A percentile compares a stretch with the other conserved stretches of the same genome.
These are phyloP conservation scores for Siphlonurus alternatus DNA, from an alignment of 2,888 invertebrate genomes.

Conservation along the genomic window DNA sequence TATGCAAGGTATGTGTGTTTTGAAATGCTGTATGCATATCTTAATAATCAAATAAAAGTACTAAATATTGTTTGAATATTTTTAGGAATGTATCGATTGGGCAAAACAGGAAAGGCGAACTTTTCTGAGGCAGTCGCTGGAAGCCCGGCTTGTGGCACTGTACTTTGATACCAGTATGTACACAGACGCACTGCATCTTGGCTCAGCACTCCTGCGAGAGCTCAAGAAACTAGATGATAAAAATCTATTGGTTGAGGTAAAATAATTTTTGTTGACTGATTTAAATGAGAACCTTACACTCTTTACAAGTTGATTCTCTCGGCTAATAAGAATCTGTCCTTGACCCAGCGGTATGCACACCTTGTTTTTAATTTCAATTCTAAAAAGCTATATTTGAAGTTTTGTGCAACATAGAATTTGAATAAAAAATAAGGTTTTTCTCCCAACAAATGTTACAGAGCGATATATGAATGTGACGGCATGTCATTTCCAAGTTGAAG, in stretches of 20 bases:
- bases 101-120: constrained; percentile 95
- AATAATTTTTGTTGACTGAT: too few relatives aligned
- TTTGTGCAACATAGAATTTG: too few relatives aligned
- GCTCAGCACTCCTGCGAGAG: constrained; percentile 78
- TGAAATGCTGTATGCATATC: not conserved
- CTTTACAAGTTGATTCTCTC: too few relatives aligned
- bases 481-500: too few relatives aligned
- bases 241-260: constrained; percentile 79
- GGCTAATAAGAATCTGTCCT: too few relatives aligned
- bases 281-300: too few relatives aligned
- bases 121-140: constrained; percentile 88
- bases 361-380: too few relatives aligned
- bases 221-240: constrained; percentile 98
- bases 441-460: too few relatives aligned
- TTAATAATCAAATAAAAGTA: not conserved
- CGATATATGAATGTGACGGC: too few relatives aligned
- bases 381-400: too few relatives aligned
- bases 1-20: constrained; percentile 42
- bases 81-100: constrained; percentile 94
- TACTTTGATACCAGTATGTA: constrained; percentile 87
- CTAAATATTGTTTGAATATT: not conserved
- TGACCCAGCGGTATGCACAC: too few relatives aligned
- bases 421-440: too few relatives aligned
- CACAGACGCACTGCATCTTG: constrained; percentile 66
- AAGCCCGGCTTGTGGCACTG: constrained; percentile 85